Conservation (phyloP, 2,797 vertebrate genomes). For the Agapornis canus region DNA sequence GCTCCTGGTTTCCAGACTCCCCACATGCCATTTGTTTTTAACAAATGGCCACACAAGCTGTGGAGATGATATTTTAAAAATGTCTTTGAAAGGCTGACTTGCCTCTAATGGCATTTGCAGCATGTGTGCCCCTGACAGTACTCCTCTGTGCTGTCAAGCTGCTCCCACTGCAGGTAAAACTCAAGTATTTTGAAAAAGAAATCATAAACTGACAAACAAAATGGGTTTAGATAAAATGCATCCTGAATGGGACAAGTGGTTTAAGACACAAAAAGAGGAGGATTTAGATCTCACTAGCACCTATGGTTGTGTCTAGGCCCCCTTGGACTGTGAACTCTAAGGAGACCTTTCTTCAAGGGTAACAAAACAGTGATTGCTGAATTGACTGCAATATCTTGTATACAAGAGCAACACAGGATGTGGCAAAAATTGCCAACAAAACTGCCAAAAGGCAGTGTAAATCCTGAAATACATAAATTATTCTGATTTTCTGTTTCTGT, state of each 20-base stretch:
- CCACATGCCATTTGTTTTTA: slow-evolving; percentile 59
- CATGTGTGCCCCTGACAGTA: slow-evolving; percentile 30
- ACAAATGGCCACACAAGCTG: slow-evolving; percentile 62
- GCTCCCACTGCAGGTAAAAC: slow-evolving; percentile 23
- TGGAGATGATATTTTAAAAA: slow-evolving; percentile 38
- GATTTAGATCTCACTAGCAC: background rate
- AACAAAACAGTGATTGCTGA: background rate
- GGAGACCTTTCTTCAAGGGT: background rate
- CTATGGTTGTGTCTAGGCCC: background rate
- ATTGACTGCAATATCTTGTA: background rate
- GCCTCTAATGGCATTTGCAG: slow-evolving; percentile 26
- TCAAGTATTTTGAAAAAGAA: background rate
- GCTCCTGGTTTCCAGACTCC: slow-evolving; percentile 31
- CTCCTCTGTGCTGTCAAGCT: background rate
- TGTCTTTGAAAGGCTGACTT: slow-evolving; percentile 61
- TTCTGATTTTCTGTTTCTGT: background rate
- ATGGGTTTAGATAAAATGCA: background rate
- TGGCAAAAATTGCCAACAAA: background rate
- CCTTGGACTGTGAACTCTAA: background rate
- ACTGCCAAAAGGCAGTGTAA: background rate
- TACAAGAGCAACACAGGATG: background rate
- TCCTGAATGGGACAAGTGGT: background rate
- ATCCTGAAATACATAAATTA: background rate
- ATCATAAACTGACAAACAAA: background rate
- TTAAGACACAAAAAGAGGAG: background rate